Percentiles rank a stretch among this genome's conserved stretches.
Conservation (phyloP, 2,797 vertebrate genomes). For the Heliangelus exortis region DNA sequence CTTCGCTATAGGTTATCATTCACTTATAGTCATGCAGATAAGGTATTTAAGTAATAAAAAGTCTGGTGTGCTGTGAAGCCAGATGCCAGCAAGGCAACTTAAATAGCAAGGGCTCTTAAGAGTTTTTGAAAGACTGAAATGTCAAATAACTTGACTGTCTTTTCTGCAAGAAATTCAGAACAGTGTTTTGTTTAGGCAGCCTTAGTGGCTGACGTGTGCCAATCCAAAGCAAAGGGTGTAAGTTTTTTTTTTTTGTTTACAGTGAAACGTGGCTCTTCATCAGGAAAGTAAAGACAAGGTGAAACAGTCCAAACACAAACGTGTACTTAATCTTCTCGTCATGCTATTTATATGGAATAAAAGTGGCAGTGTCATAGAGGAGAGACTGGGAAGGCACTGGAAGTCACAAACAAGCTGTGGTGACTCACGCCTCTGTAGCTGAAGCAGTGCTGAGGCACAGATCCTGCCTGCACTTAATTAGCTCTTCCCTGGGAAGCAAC, state of each 20-base stretch:
- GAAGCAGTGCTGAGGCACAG: background rate
- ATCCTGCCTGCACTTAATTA: background rate
- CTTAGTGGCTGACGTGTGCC: background rate
- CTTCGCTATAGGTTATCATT: conserved; percentile 14
- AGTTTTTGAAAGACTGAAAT: background rate
- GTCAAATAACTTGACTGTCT: background rate
- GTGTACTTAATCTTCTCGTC: background rate
- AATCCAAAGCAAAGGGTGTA: background rate
- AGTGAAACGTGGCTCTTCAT: background rate
- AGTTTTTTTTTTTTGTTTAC: background rate
- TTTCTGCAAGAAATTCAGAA: background rate
- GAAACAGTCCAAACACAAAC: background rate
- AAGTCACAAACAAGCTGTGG: background rate
- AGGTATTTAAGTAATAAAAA: conserved; percentile 18
- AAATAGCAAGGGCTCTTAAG: background rate
- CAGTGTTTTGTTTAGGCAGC: background rate
- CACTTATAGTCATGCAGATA: conserved; percentile 6
- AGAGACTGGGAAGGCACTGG: background rate
- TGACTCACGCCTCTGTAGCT: background rate
- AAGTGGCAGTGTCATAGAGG: background rate
- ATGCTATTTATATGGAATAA: background rate
- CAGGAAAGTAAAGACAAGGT: background rate
- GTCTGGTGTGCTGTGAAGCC: background rate
- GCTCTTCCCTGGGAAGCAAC: background rate
- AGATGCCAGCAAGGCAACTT: conserved; percentile 25